phyloP scores from a whole-genome alignment of 2,888 invertebrate species.

The Brenthis ino region DNA sequence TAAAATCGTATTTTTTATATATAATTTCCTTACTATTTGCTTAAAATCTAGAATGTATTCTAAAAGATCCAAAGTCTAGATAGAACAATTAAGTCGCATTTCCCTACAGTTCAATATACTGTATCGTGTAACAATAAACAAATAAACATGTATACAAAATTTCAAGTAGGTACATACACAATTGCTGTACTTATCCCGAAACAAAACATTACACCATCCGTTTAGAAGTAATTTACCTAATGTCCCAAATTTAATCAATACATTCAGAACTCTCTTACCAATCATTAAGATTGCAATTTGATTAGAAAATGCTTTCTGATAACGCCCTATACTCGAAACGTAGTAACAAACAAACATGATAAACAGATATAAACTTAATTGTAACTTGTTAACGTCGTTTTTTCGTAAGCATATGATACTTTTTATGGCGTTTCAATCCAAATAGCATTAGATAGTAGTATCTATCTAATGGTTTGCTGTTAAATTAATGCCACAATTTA shows the following conservation, averaged over 20 bases:
- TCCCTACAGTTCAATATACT: neutral
- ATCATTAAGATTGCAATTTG: slow-evolving; percentile 65
- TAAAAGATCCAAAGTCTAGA: too few relatives aligned
- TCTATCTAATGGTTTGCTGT: slow-evolving; percentile 77
- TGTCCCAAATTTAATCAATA: slow-evolving; percentile 47
- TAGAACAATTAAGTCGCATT: too few relatives aligned
- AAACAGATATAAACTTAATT: slow-evolving; percentile 43
- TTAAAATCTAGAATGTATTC: too few relatives aligned
- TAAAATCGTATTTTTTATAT: too few relatives aligned
- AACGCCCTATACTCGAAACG: slow-evolving; percentile 22
- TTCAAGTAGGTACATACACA: slow-evolving; percentile 36
- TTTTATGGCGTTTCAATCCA: slow-evolving; percentile 26
- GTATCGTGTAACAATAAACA: slow-evolving; percentile 24
- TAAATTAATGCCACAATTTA: slow-evolving; percentile 81
- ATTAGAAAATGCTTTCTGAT: slow-evolving; percentile 44
- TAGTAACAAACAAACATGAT: slow-evolving; percentile 36
- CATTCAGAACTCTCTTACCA: slow-evolving; percentile 47
- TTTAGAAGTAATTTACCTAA: slow-evolving; percentile 75
- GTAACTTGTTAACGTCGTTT: slow-evolving; percentile 22
- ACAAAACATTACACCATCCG: slow-evolving; percentile 69
- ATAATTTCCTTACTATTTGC: too few relatives aligned
- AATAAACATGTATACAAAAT: slow-evolving; percentile 42
- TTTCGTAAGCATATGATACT: slow-evolving; percentile 21
- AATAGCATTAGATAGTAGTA: slow-evolving; percentile 74
- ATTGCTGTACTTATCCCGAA: slow-evolving; percentile 47